Percentiles rank a stretch among this genome's conserved stretches.
Evolutionary conservation across 1,140 invertebrate species (phyloP).

Genomic region (Tachypleus tridentatus): DNA sequence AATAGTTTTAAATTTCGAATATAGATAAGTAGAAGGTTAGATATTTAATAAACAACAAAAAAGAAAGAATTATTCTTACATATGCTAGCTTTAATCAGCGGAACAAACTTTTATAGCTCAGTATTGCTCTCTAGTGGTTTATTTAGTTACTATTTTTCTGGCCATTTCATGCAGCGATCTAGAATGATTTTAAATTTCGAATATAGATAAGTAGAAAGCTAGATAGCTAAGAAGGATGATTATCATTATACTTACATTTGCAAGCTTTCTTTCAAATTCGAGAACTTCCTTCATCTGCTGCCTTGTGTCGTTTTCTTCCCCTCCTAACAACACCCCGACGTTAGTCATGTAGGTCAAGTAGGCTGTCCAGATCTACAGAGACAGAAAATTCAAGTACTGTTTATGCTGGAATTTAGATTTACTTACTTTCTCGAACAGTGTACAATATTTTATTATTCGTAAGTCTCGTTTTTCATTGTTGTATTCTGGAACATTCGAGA

Average conservation of each 20-base stretch:
- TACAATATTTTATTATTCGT: too few species aligned
- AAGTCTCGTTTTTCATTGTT: too few species aligned
- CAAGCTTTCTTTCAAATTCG: constrained; percentile 57
- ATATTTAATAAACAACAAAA: background rate
- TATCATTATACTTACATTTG: constrained; percentile 47
- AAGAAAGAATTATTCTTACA: background rate
- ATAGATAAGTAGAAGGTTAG: background rate
- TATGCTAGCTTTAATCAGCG: background rate
- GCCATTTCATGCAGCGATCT: too few species aligned
- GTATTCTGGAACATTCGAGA: too few species aligned
- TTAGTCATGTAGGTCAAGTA: constrained; percentile 67
- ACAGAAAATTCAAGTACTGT: background rate
- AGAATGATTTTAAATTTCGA: too few species aligned
- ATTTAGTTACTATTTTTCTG: background rate
- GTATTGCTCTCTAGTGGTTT: background rate
- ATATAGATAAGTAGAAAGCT: background rate
- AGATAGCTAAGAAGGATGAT: background rate
- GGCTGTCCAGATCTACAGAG: constrained; percentile 33
- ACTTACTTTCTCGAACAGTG: too few species aligned
- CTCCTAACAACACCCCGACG: constrained; percentile 58
- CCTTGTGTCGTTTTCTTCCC: constrained; percentile 45
- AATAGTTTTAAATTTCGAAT: background rate
- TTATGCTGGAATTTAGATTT: too few species aligned
- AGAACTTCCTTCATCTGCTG: constrained; percentile 55
- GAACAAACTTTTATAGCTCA: background rate